Evolutionary conservation across 2,888 invertebrate species (phyloP).

Genomic region (Nineta flava): DNA sequence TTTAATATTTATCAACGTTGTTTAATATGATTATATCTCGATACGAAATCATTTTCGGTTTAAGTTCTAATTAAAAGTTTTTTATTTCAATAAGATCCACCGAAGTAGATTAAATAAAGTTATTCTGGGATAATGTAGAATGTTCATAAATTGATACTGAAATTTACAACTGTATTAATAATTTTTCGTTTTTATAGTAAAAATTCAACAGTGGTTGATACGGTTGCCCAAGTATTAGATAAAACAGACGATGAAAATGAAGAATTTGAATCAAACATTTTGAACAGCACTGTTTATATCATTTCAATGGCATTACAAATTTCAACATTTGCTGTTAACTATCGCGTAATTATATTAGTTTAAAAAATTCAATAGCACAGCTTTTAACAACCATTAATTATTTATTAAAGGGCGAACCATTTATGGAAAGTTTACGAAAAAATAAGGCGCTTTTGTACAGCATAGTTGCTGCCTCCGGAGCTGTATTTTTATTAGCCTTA

Average conservation of each 20-base stretch:
- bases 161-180: background rate
- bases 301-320: conserved; percentile 96
- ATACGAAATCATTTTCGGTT: no score
- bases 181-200: conserved; percentile 29
- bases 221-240: conserved; percentile 5
- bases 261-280: conserved; percentile 80
- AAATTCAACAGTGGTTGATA: conserved; percentile 19
- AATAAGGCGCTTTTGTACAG: conserved; percentile 90
- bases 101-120: no score
- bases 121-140: no score
- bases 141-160: no score
- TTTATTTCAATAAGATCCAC: no score
- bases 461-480: conserved; percentile 63
- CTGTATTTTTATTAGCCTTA: conserved; percentile 70
- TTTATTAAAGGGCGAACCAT: conserved; percentile 77
- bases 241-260: conserved; percentile 55
- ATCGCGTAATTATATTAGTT: conserved; percentile 51
- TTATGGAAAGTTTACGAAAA: conserved; percentile 90
- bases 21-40: no score
- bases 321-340: conserved; percentile 97
- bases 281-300: conserved; percentile 97
- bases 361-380: background rate
- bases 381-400: conserved; percentile 9
- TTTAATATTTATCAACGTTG: no score
- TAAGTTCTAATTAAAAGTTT: no score